Conservation (phyloP, 2,113 vertebrate genomes). For the Naja naja region DNA sequence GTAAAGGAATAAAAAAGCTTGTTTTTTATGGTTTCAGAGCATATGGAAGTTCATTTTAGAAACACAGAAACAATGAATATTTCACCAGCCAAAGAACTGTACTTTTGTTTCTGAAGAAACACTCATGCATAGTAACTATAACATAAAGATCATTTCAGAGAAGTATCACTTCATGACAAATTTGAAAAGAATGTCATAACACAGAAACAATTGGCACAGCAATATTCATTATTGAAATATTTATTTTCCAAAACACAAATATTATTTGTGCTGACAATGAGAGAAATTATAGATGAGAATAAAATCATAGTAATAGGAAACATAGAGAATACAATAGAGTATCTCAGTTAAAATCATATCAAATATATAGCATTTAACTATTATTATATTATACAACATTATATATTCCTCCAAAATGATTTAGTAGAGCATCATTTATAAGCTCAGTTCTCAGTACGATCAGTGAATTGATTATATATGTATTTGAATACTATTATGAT, state of each 20-base stretch:
- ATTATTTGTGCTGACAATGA: not conserved
- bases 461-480: not conserved
- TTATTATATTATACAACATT: not conserved
- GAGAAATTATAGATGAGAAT: not conserved
- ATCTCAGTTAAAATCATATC: not conserved
- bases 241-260: not conserved
- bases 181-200: not conserved
- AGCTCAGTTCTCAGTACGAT: not conserved
- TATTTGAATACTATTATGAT: not conserved
- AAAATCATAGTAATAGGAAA: not conserved
- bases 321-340: not conserved
- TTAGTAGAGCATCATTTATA: not conserved
- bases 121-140: not conserved
- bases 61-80: not conserved
- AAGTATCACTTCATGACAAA: not conserved
- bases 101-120: not conserved
- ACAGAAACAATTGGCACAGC: not conserved
- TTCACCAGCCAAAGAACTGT: not conserved
- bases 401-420: not conserved
- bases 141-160: not conserved
- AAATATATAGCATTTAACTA: not conserved
- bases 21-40: not conserved
- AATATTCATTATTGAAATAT: not conserved
- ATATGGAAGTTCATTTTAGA: not conserved
- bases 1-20: not conserved